Evolutionary conservation across 1,140 invertebrate genomes (phyloP).

Genomic region (Brachionus manjavacas): DNA sequence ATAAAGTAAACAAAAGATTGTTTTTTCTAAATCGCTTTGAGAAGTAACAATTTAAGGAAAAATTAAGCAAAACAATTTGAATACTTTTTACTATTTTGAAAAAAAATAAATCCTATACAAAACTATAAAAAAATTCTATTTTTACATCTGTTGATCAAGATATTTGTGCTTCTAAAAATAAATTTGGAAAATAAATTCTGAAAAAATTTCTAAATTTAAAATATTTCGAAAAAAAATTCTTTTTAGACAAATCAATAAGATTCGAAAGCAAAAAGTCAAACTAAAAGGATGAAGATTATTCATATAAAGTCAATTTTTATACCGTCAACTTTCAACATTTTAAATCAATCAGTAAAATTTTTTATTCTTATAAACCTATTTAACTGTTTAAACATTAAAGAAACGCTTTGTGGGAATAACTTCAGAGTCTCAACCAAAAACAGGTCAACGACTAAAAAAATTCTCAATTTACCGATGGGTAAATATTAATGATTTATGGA

Average conservation of each 20-base stretch:
- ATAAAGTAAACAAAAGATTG: neutral
- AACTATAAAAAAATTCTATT: neutral
- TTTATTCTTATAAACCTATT: neutral
- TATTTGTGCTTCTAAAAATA: neutral
- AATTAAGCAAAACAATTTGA: no score
- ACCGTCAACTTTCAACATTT: neutral
- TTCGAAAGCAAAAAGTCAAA: no score
- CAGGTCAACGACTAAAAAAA: constrained; percentile 65
- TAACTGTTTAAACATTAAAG: neutral
- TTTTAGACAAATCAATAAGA: neutral
- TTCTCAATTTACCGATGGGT: constrained; percentile 77
- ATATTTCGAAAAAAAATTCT: neutral
- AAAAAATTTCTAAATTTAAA: neutral
- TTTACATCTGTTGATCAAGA: neutral
- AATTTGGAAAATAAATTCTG: neutral
- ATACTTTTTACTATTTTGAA: no score
- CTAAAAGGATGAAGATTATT: no score
- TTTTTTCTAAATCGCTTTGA: no score
- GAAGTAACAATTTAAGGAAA: no score
- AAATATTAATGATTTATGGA: neutral
- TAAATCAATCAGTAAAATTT: neutral
- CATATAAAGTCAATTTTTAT: no score
- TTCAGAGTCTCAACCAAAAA: neutral
- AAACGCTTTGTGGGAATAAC: neutral
- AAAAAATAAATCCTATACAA: no score